A percentile compares a stretch with the other conserved stretches of the same genome.
Conservation (phyloP, 2,888 invertebrate genomes). For the Chymomyza procnemis region DNA sequence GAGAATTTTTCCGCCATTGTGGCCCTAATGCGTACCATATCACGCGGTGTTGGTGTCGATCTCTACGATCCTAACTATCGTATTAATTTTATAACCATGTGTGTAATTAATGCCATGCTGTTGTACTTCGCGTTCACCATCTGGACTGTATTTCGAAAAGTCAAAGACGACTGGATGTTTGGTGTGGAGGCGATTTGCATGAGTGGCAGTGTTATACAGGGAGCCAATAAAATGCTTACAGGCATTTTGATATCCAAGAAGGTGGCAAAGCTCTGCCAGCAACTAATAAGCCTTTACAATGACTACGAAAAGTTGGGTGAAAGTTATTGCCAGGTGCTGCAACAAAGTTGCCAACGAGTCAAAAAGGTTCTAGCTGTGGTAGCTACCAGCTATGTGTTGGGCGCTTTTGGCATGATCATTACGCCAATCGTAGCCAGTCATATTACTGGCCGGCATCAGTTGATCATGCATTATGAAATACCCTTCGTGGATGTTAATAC, state of each 20-base stretch:
- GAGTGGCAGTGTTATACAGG: slow-evolving; percentile 51
- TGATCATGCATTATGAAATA: slow-evolving; percentile 53
- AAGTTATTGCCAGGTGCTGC: slow-evolving; percentile 24
- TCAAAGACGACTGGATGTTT: slow-evolving; percentile 39
- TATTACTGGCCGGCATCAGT: slow-evolving; percentile 18
- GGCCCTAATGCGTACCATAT: slow-evolving; percentile 29
- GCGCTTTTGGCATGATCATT: slow-evolving; percentile 4
- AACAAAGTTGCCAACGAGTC: slow-evolving; percentile 17
- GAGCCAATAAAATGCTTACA: slow-evolving; percentile 36
- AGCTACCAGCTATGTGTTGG: slow-evolving; percentile 21
- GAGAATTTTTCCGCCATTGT: slow-evolving; percentile 24
- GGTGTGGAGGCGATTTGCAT: slow-evolving; percentile 44
- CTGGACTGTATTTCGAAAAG: slow-evolving; percentile 30
- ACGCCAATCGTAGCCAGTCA: slow-evolving; percentile 18
- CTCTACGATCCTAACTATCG: slow-evolving; percentile 39
- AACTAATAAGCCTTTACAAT: slow-evolving; percentile 31
- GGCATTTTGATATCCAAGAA: slow-evolving; percentile 14
- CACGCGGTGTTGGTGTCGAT: slow-evolving; percentile 39
- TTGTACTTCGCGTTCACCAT: slow-evolving; percentile 34
- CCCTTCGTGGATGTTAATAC: slow-evolving; percentile 48
- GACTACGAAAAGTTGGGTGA: slow-evolving; percentile 35
- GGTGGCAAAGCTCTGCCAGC: slow-evolving; percentile 14
- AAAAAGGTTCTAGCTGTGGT: slow-evolving; percentile 11
- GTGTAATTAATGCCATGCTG: background rate
- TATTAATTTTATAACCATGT: slow-evolving; percentile 20